These are phyloP conservation scores for Acanthosepion pharaonis DNA, from an alignment of 2,888 invertebrate species.

Conservation along the genomic window DNA sequence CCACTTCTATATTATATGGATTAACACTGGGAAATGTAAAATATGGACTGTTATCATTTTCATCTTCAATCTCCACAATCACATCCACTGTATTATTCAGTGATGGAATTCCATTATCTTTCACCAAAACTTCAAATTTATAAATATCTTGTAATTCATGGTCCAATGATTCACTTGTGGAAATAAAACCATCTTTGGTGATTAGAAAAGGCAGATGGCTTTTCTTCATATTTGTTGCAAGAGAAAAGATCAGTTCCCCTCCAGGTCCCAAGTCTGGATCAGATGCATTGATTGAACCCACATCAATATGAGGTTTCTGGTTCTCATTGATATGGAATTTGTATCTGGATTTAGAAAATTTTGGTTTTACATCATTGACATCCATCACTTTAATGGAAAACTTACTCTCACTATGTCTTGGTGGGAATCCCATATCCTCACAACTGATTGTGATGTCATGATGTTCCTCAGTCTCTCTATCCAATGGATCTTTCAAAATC, in stretches of 20 bases:
- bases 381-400: conserved; percentile 13
- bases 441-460: conserved; percentile 33
- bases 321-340: neutral
- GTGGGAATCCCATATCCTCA: conserved; percentile 22
- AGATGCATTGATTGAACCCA: neutral
- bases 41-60: conserved; percentile 22
- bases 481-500: conserved; percentile 36
- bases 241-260: neutral
- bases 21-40: neutral
- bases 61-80: conserved; percentile 33
- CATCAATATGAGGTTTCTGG: neutral
- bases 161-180: conserved; percentile 20
- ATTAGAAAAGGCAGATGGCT: neutral
- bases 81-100: conserved; percentile 23
- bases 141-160: conserved; percentile 33
- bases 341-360: neutral
- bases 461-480: conserved; percentile 35
- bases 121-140: conserved; percentile 12
- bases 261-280: conserved; percentile 21
- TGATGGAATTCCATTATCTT: neutral
- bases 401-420: conserved; percentile 33
- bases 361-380: neutral
- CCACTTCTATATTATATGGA: neutral
- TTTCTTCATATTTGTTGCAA: neutral
- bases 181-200: conserved; percentile 11